A percentile compares a stretch with the other conserved stretches of the same genome.
phyloP scores from a whole-genome alignment of 1,140 invertebrate genomes.

The Pogonus chalceus region DNA sequence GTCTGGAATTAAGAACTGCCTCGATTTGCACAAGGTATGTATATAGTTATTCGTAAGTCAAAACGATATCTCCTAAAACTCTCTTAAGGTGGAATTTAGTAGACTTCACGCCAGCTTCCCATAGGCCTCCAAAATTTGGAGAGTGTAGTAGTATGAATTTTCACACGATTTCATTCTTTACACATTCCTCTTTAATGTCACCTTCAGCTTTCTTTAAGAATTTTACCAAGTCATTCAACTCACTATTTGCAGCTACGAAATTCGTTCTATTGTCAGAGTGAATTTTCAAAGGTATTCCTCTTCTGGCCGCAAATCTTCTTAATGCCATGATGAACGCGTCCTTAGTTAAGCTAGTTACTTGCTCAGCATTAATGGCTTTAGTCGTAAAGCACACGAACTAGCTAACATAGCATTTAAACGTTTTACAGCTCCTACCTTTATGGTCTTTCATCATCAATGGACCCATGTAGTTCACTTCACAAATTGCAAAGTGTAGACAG shows the following conservation, averaged over 20 bases:
- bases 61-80: background rate
- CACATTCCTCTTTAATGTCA: background rate
- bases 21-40: background rate
- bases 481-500: slow-evolving; percentile 13
- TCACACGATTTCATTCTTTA: background rate
- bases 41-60: background rate
- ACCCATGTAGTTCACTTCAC: slow-evolving; percentile 18
- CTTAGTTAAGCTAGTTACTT: slow-evolving; percentile 18
- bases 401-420: slow-evolving; percentile 16
- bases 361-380: slow-evolving; percentile 24
- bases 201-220: background rate
- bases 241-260: slow-evolving; percentile 9
- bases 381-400: slow-evolving; percentile 4
- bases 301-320: slow-evolving; percentile 21
- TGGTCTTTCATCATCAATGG: slow-evolving; percentile 14
- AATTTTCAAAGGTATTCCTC: slow-evolving; percentile 12
- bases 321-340: slow-evolving; percentile 19
- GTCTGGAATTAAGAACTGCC: background rate
- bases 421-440: background rate
- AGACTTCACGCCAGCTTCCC: slow-evolving; percentile 23
- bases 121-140: slow-evolving; percentile 24
- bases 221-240: background rate
- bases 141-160: slow-evolving; percentile 22
- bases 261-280: slow-evolving; percentile 15
- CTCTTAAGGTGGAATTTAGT: slow-evolving; percentile 11